Conservation (phyloP, 2,888 invertebrate species). For the Acanthosepion esculentum region DNA sequence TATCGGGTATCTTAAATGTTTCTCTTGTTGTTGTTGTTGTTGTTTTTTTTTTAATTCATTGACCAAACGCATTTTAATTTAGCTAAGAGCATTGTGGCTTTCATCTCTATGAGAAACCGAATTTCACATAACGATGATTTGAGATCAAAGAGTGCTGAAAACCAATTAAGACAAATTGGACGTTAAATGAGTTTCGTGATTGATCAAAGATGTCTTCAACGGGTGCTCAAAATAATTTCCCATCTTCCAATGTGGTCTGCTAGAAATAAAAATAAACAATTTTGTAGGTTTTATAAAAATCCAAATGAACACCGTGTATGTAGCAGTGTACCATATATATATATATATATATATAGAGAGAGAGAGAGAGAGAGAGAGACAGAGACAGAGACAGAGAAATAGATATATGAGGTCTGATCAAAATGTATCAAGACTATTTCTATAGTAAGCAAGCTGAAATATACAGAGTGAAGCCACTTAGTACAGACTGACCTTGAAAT, state of each 20-base stretch:
- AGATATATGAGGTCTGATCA: no score
- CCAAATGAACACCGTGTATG: neutral
- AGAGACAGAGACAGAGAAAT: no score
- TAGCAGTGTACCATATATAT: no score
- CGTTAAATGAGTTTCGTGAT: neutral
- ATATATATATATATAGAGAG: no score
- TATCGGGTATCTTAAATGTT: neutral
- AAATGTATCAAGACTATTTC: no score
- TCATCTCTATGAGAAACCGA: neutral
- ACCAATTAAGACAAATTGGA: constrained; percentile 33
- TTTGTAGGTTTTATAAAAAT: neutral
- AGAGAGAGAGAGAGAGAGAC: no score
- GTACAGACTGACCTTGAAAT: no score
- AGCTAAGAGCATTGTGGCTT: neutral
- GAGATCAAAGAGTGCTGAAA: neutral
- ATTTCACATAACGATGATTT: constrained; percentile 15
- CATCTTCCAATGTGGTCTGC: neutral
- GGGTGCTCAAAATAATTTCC: neutral
- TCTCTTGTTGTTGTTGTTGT: neutral
- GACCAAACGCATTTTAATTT: neutral
- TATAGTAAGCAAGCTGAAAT: no score
- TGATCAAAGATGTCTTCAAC: neutral
- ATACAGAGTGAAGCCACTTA: no score
- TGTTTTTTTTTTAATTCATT: neutral
- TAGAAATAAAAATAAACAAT: neutral